Base-by-base conservation (phyloP, 2,113 vertebrate genomes). In the Cavia porcellus region DNA sequence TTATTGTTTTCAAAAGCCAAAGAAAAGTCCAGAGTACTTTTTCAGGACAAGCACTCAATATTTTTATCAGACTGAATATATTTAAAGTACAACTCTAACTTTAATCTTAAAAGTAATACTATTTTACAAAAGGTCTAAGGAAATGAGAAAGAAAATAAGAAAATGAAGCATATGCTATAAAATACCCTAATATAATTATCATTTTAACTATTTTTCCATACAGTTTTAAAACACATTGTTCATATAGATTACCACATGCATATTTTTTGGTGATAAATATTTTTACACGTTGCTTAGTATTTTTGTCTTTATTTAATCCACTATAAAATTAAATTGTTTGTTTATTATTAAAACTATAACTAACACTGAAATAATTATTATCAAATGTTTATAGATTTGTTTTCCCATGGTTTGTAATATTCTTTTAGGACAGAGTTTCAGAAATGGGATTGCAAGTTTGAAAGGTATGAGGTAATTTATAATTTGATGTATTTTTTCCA, bases 51-150 rank as follows among this genome's bases (percentile, higher is more conserved):
- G 38, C 19, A 83, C 52, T 88, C 25, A 72, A 35, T 59, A 38
- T 24, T 74, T 95, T 68, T 91, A 82, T 74, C 45, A 55, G 32
- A 75, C 25, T 81, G 59, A 72, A 77, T 89, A 80, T 30, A 86
- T 90, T 95, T 87, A 86, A 75, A 92, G 19, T 86, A 90, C 95
- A 92, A 93, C 13, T 93, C 28, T 75, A 74, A 94, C 74, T 96
- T 95, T 92, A 90, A 92, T 82, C 28, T 66, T 79, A 59, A 94
- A 95, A 81, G 28, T 84, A 94, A 25, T 25, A 90, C 35, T 95
- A 52, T 4, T 24, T 94, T 96, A 79, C 5, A 91, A 75, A 95
- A 96, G 24, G 28, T 82, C 89, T 64, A 32, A 61, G n/a, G 28
- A 92, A 93, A 96, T 1, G 88, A 35, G 55, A 66, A 86, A 61